Evolutionary conservation across 2,888 invertebrate species (phyloP), one percentile per base, ranked within the genome.

Genomic region (Pandemis corylana): DNA sequence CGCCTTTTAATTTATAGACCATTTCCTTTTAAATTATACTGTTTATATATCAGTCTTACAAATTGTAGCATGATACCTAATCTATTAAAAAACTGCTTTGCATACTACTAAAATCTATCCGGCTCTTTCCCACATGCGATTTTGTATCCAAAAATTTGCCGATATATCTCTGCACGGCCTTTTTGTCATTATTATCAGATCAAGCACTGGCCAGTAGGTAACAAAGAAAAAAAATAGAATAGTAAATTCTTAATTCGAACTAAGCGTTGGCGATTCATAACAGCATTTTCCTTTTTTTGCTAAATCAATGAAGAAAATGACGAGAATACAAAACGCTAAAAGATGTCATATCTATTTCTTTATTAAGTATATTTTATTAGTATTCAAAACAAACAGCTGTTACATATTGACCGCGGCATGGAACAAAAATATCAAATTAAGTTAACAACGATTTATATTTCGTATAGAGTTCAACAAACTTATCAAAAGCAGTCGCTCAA

Each of bases 391-490:
- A 2, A 49, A 20, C 53, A 56, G 7, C 53, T 56, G 59, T 28
- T 4, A 63, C 63, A 42, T 41, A 41, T 20, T 59, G 28, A 12
- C 20, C 9, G 53, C 51, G 13, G n/a, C 53, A 7, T 56, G 15
- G 51, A n/a, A 15, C 15, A 56, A 12, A 59, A 59, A 59, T 59
- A 59, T 59, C 59, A 59, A 12, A 59, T 28, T 20, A 59, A 59
- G 59, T 28, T 59, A 59, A 59, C 59, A 59, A 59, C 28, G 3
- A 28, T 59, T 59, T 12, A 28, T 28, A 12, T 12, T 59, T 12
- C 59, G 59, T 59, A 59, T 59, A 59, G 59, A 59, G 59, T 59
- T 59, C 66, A 66, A 36, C 65, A 72, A 71, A 56, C 13, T 53
- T 63, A 63, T 28, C 13, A 65, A 75, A 56, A 59, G 56, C 66